phyloP scores from a whole-genome alignment of 1,140 invertebrate species.

The Oreohelix idahoensis region DNA sequence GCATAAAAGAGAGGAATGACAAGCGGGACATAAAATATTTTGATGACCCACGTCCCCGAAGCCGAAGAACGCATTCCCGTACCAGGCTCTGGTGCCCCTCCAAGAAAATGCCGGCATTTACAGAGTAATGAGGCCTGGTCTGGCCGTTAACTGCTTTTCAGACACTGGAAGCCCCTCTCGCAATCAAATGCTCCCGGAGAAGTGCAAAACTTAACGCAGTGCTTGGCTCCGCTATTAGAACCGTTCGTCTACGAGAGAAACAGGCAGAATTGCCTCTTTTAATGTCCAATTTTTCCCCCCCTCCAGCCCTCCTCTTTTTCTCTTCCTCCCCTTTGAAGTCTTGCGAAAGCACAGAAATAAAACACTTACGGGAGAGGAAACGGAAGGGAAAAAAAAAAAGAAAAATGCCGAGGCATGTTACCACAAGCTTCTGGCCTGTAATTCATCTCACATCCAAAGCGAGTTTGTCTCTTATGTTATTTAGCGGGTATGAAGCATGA shows the following conservation, averaged over 20 bases:
- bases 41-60: neutral
- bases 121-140: neutral
- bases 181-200: neutral
- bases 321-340: neutral
- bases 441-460: neutral
- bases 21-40: neutral
- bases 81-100: neutral
- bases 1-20: neutral
- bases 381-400: neutral
- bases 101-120: neutral
- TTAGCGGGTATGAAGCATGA: neutral
- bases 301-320: neutral
- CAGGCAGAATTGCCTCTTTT: neutral
- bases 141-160: conserved; percentile 1
- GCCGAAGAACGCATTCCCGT: neutral
- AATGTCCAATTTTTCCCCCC: neutral
- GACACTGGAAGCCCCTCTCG: neutral
- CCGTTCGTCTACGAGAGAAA: neutral
- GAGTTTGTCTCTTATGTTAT: neutral
- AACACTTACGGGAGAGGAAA: too few relatives aligned
- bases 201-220: neutral
- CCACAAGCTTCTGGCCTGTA: neutral
- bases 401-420: neutral
- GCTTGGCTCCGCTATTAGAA: neutral
- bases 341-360: too few relatives aligned